A percentile compares a stretch with the other conserved stretches of the same genome.
These are phyloP conservation scores for Corbicula japonica DNA, from an alignment of 2,888 invertebrate species.

Conservation along the genomic window DNA sequence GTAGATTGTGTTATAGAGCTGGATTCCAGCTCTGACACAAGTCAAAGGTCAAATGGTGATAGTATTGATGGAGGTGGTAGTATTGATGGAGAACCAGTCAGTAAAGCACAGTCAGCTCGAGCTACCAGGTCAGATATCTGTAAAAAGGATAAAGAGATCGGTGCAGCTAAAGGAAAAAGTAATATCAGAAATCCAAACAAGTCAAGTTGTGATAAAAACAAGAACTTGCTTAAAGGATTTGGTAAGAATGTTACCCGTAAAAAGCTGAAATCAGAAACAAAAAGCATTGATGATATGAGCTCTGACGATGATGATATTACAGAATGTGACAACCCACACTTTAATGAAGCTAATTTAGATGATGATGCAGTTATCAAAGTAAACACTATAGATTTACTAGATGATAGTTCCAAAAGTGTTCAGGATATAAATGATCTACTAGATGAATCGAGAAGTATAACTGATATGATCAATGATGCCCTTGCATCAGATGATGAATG, in stretches of 20 bases:
- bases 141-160: too few species aligned
- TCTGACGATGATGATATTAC: not conserved
- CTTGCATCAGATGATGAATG: conserved; percentile 23
- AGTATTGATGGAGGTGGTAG: not conserved
- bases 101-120: too few species aligned
- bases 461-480: conserved; percentile 58
- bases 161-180: too few species aligned
- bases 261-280: not conserved
- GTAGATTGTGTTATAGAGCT: conserved; percentile 14
- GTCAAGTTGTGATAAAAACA: too few species aligned
- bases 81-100: not conserved
- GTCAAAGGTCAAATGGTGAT: not conserved
- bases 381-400: not conserved
- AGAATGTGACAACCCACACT: not conserved
- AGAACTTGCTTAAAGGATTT: too few species aligned
- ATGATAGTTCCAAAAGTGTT: conserved; percentile 24
- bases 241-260: not conserved
- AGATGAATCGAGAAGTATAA: conserved; percentile 42
- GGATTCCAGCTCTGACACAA: conserved; percentile 5
- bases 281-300: not conserved
- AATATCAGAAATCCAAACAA: too few species aligned
- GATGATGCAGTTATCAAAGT: conserved; percentile 3
- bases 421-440: conserved; percentile 30
- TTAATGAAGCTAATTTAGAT: not conserved
- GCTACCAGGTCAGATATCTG: too few species aligned